These are phyloP conservation scores for Glandiceps talaboti DNA, from an alignment of 53 echinoderm and acorn worm species.

Conservation along the genomic window DNA sequence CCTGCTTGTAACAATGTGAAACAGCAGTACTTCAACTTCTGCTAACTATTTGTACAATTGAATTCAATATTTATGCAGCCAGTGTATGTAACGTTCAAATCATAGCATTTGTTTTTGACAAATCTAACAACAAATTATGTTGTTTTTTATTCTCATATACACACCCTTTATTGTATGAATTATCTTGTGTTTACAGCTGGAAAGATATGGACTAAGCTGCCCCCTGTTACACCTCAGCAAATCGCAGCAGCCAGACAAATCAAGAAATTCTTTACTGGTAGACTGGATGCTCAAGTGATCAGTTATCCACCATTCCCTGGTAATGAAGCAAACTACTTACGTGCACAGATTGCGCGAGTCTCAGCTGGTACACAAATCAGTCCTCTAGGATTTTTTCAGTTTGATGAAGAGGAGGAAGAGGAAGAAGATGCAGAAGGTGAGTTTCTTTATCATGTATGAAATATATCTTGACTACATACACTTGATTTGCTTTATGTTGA, in stretches of 20 bases:
- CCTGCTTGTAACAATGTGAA: no score
- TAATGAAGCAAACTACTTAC: constrained; percentile 74
- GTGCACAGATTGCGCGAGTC: constrained; percentile 78
- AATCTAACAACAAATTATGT: no score
- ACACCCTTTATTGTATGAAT: no score
- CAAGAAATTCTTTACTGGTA: constrained; percentile 91
- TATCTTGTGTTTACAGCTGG: constrained; percentile 57
- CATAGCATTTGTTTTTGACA: no score
- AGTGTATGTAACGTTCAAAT: no score
- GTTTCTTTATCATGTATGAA: constrained; percentile 5
- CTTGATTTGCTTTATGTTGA: neutral
- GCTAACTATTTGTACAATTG: no score
- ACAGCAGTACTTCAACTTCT: no score
- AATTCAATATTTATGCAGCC: no score
- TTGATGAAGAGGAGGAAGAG: constrained; percentile 96
- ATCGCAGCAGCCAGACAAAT: constrained; percentile 71
- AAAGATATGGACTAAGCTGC: constrained; percentile 84
- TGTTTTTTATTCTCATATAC: no score
- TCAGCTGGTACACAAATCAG: constrained; percentile 94
- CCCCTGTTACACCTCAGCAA: constrained; percentile 71
- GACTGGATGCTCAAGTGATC: constrained; percentile 70
- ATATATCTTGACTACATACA: no score
- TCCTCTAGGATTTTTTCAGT: constrained; percentile 87
- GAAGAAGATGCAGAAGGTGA: constrained; percentile 93
- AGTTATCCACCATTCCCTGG: constrained; percentile 95